Conservation (phyloP, 2,797 vertebrate species). For the Sebastes vulpes region DNA sequence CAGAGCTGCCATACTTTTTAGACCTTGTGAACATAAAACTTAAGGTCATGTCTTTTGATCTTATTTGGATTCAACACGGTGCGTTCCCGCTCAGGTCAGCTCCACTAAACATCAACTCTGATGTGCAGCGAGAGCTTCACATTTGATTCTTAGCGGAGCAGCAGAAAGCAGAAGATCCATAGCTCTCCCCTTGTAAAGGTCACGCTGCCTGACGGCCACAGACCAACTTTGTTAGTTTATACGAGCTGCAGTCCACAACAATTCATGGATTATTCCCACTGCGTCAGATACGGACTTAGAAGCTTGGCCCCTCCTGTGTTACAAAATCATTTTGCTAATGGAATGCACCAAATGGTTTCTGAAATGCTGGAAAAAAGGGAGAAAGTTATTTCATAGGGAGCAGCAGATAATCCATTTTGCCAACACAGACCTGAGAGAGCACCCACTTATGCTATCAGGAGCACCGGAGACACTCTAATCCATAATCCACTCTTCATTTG, state of each 20-base stretch:
- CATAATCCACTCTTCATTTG: constrained; percentile 84
- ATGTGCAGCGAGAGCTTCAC: constrained; percentile 32
- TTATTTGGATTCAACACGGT: constrained; percentile 57
- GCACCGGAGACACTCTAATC: constrained; percentile 78
- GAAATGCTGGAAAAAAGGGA: constrained; percentile 53
- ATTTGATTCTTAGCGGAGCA: constrained; percentile 41
- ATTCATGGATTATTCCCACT: constrained; percentile 66
- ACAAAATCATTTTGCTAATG: constrained; percentile 80
- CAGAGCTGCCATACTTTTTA: neutral
- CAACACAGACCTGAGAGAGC: constrained; percentile 79
- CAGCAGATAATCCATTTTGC: constrained; percentile 84
- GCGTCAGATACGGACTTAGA: constrained; percentile 50
- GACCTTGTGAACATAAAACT: constrained; percentile 9
- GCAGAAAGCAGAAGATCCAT: constrained; percentile 58
- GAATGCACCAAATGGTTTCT: constrained; percentile 64
- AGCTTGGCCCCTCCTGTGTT: constrained; percentile 34
- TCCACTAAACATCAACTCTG: constrained; percentile 47
- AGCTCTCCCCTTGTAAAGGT: constrained; percentile 63
- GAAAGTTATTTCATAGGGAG: constrained; percentile 73
- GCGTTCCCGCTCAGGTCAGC: constrained; percentile 39
- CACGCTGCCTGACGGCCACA: constrained; percentile 35
- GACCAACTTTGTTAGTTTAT: constrained; percentile 58
- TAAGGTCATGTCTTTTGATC: constrained; percentile 24
- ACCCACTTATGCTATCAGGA: constrained; percentile 80
- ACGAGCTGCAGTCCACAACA: constrained; percentile 43